A percentile compares a stretch with the other conserved stretches of the same genome.
These are phyloP conservation scores for Hypena proboscidalis DNA, from an alignment of 2,888 invertebrate genomes.

Conservation along the genomic window DNA sequence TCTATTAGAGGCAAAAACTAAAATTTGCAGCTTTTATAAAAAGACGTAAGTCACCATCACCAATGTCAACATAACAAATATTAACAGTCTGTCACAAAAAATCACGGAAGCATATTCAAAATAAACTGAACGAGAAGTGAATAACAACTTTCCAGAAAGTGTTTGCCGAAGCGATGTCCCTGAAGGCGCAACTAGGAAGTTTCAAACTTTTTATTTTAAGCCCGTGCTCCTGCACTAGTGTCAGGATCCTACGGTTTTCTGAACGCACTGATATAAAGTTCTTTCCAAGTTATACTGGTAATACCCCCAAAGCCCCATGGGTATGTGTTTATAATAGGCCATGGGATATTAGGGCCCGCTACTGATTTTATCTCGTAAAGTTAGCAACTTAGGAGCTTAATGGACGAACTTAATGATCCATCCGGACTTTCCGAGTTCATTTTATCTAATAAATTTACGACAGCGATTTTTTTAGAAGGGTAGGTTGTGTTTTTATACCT, in stretches of 20 bases:
- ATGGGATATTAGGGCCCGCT: slow-evolving; percentile 3
- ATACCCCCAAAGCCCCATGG: slow-evolving; percentile 2
- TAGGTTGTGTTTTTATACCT: no score
- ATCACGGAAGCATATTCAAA: slow-evolving; percentile 10
- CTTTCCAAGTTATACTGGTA: neutral
- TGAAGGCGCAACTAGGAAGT: slow-evolving; percentile 24
- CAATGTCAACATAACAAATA: no score
- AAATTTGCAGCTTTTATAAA: no score
- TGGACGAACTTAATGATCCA: slow-evolving; percentile 2
- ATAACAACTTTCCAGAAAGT: slow-evolving; percentile 33
- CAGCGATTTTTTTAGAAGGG: no score
- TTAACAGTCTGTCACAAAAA: slow-evolving; percentile 1
- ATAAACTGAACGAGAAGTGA: slow-evolving; percentile 23
- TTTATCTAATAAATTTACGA: no score
- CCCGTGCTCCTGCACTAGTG: slow-evolving; percentile 13
- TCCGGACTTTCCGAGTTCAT: neutral
- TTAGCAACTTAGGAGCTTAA: slow-evolving; percentile 6
- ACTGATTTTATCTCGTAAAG: slow-evolving; percentile 7
- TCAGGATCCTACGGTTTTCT: neutral
- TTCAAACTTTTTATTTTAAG: slow-evolving; percentile 37
- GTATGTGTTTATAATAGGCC: slow-evolving; percentile 6
- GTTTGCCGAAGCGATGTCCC: slow-evolving; percentile 18
- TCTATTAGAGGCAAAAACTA: no score
- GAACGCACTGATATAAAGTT: slow-evolving; percentile 16
- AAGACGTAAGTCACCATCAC: no score